phyloP scores from a whole-genome alignment of 2,888 invertebrate species.

The Ditylenchus weischeri region DNA sequence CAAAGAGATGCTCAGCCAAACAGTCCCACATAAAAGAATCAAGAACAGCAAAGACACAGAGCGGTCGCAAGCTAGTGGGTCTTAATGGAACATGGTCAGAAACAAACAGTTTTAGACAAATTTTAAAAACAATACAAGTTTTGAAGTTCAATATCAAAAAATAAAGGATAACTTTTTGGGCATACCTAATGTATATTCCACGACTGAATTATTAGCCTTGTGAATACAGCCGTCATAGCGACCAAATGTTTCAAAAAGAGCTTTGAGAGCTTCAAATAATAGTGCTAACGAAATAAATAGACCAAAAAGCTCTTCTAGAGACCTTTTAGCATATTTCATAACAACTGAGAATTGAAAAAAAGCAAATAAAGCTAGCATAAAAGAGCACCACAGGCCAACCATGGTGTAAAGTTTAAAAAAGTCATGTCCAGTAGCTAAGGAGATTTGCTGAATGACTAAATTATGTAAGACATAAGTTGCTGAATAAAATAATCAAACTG shows the following conservation, averaged over 20 bases:
- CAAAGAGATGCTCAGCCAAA: constrained; percentile 37
- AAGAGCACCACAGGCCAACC: constrained; percentile 47
- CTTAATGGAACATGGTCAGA: constrained; percentile 11
- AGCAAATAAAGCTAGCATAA: constrained; percentile 39
- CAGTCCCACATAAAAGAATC: constrained; percentile 43
- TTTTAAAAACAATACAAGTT: too few species aligned
- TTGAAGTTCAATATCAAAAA: too few species aligned
- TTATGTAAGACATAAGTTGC: background rate
- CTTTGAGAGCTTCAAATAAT: constrained; percentile 31
- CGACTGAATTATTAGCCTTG: background rate
- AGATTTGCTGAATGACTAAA: constrained; percentile 46
- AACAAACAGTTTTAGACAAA: too few species aligned
- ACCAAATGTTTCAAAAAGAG: constrained; percentile 25
- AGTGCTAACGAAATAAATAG: constrained; percentile 40
- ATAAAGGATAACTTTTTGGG: too few species aligned
- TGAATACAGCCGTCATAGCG: background rate
- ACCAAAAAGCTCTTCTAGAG: constrained; percentile 42
- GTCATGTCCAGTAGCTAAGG: constrained; percentile 35
- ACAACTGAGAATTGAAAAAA: constrained; percentile 42
- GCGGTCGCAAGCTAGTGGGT: constrained; percentile 29
- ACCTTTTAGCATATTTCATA: constrained; percentile 47
- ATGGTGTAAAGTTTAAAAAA: constrained; percentile 47
- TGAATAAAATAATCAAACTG: too few species aligned
- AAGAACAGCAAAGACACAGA: constrained; percentile 40
- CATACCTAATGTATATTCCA: background rate